Percentiles rank a stretch among this genome's conserved stretches.
Evolutionary conservation across 2,113 vertebrate genomes (phyloP).

Genomic region (Piaya cayana): DNA sequence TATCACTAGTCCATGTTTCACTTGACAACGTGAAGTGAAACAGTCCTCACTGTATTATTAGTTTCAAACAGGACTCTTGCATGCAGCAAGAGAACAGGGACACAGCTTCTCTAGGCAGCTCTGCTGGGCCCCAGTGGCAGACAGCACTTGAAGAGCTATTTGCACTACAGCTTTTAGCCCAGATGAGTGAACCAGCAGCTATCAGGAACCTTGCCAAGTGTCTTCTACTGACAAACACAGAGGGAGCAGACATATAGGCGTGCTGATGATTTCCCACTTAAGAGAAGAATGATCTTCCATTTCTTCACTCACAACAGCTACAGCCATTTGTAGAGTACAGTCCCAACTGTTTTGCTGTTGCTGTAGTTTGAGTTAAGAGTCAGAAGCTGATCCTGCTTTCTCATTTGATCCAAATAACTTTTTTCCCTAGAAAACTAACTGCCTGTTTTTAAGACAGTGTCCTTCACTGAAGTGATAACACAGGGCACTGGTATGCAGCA

Average conservation of each 20-base stretch:
- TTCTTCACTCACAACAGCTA: background rate
- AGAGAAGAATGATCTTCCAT: background rate
- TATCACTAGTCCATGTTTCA: accelerated
- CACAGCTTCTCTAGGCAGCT: background rate
- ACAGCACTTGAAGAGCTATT: background rate
- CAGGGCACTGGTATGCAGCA: too few species aligned
- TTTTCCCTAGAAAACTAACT: too few species aligned
- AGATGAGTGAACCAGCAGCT: background rate
- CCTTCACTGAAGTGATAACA: too few species aligned
- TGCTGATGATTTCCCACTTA: background rate
- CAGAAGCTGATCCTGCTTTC: too few species aligned
- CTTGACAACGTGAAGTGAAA: too few species aligned
- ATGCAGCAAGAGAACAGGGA: background rate
- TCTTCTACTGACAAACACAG: background rate
- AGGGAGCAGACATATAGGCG: background rate
- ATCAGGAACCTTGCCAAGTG: accelerated
- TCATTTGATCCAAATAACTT: too few species aligned
- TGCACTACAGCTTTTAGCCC: background rate
- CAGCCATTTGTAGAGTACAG: background rate
- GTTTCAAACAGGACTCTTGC: background rate
- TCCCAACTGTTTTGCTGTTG: background rate
- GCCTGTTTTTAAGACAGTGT: too few species aligned
- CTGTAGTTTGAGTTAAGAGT: too few species aligned
- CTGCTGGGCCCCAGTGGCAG: background rate
- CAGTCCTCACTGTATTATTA: background rate